Evolutionary conservation across 2,888 invertebrate genomes (phyloP).

Genomic region (Criorhina ranunculi): DNA sequence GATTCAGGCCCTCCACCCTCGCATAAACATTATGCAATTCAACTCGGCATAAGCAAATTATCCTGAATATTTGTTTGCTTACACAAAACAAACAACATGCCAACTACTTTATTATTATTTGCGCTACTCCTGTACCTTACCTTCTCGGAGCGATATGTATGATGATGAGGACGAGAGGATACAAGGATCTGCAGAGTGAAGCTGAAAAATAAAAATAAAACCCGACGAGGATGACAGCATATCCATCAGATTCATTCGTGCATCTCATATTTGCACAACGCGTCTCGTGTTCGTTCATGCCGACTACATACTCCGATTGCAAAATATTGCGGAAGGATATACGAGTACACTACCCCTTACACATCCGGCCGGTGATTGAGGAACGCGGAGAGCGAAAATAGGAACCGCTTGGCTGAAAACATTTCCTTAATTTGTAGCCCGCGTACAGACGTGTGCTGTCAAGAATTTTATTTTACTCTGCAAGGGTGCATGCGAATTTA

Average conservation of each 20-base stretch:
- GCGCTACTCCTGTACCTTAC: conserved; percentile 46
- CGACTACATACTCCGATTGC: conserved; percentile 47
- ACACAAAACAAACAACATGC: conserved; percentile 71
- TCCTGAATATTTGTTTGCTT: conserved; percentile 72
- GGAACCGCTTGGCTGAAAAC: conserved; percentile 12
- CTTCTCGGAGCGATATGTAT: conserved; percentile 10
- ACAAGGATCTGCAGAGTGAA: conserved; percentile 28
- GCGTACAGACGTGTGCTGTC: conserved; percentile 3
- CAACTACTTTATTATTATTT: conserved; percentile 76
- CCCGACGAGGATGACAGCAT: conserved; percentile 35
- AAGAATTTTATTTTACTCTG: conserved; percentile 41
- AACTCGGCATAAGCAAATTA: conserved; percentile 76
- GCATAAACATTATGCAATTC: conserved; percentile 64
- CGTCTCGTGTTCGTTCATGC: conserved; percentile 42
- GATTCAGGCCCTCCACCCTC: conserved; percentile 33
- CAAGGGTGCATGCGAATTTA: not conserved
- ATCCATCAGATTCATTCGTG: conserved; percentile 68
- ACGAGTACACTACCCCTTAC: conserved; percentile 25
- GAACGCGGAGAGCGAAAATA: not conserved
- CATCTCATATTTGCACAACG: conserved; percentile 67
- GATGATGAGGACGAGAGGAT: conserved; percentile 15
- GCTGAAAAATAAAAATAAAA: conserved; percentile 26
- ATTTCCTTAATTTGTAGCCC: conserved; percentile 39
- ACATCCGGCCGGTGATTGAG: conserved; percentile 15
- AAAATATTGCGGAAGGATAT: conserved; percentile 58